Conservation (phyloP, 2,888 invertebrate species). For the Carpatolechia fugitivella region DNA sequence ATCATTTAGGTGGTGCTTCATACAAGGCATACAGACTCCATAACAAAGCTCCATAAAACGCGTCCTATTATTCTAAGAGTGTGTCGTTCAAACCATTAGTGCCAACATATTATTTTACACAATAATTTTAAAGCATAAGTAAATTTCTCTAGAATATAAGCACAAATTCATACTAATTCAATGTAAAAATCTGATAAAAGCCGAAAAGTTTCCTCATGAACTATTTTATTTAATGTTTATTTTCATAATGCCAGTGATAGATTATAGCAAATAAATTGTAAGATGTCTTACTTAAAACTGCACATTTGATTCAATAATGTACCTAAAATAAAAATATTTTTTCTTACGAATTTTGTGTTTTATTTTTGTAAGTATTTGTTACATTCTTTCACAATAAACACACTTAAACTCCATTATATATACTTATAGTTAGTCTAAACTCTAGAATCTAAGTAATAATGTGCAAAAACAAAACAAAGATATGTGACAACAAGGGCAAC, state of each 20-base stretch:
- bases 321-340: slow-evolving; percentile 15
- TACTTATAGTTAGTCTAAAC: no score
- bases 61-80: slow-evolving; percentile 35
- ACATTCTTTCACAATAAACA: background rate
- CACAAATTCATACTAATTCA: slow-evolving; percentile 2
- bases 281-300: background rate
- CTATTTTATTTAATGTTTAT: slow-evolving; percentile 11
- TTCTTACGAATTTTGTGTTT: slow-evolving; percentile 15
- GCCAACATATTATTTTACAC: slow-evolving; percentile 50
- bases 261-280: background rate
- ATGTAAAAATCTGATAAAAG: no score
- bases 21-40: slow-evolving; percentile 31
- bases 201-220: background rate
- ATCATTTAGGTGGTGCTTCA: slow-evolving; percentile 38
- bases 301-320: slow-evolving; percentile 4
- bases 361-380: background rate
- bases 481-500: no score
- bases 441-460: no score
- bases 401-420: no score
- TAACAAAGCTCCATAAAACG: slow-evolving; percentile 35
- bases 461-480: no score
- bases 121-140: background rate
- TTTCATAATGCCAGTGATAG: slow-evolving; percentile 1
- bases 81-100: slow-evolving; percentile 45
- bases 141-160: background rate